Conservation (phyloP, 1,140 invertebrate species). For the Magallana ariakensis region DNA sequence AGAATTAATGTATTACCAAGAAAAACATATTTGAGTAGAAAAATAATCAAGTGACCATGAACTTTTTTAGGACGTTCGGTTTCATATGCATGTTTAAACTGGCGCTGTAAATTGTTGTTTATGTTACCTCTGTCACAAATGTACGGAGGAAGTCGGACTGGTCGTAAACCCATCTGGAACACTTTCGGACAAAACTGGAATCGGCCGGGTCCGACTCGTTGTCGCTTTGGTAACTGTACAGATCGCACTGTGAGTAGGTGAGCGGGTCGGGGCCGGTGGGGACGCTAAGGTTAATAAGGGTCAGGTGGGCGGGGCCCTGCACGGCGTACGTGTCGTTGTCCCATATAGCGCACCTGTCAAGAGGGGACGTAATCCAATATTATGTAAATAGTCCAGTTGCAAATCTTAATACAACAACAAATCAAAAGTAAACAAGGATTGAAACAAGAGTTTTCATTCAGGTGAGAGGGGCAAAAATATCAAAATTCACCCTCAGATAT, state of each 20-base stretch:
- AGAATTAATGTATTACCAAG: too few species aligned
- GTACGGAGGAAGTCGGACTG: constrained; percentile 44
- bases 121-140: constrained; percentile 44
- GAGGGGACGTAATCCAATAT: background rate
- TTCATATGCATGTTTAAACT: background rate
- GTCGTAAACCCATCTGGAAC: constrained; percentile 50
- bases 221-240: constrained; percentile 14
- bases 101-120: background rate
- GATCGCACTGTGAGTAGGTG: constrained; percentile 26
- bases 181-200: constrained; percentile 20
- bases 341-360: background rate
- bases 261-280: background rate
- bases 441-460: too few species aligned
- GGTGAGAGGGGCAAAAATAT: too few species aligned
- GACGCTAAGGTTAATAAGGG: constrained; percentile 28
- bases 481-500: too few species aligned
- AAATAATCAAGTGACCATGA: too few species aligned
- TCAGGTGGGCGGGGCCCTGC: background rate
- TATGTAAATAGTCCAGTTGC: too few species aligned
- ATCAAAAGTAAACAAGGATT: too few species aligned
- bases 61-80: background rate
- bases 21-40: too few species aligned
- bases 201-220: background rate
- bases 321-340: constrained; percentile 2
- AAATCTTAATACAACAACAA: too few species aligned